Evolutionary conservation across 37 sponge, comb jelly and placozoan species (phyloP).

Genomic region (Geodia barretti): DNA sequence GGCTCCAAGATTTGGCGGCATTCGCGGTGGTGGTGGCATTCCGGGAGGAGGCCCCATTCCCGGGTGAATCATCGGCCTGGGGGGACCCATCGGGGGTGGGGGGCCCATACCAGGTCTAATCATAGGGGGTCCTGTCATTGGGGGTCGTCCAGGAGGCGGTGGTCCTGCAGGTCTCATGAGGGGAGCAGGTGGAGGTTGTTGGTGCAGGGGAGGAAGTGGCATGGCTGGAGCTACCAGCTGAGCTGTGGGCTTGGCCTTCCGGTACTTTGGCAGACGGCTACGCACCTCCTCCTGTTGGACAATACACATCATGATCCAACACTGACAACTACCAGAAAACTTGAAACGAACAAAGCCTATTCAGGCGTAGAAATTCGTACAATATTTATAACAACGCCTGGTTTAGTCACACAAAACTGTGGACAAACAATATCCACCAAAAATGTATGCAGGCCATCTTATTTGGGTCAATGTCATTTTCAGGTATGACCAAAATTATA

Average conservation of each 20-base stretch:
- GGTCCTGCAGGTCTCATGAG: background rate
- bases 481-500: too few relatives aligned
- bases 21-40: background rate
- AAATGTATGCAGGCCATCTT: too few relatives aligned
- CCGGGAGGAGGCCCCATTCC: slow-evolving; percentile 60
- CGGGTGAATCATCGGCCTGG: slow-evolving; percentile 39
- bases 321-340: background rate
- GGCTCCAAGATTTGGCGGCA: background rate
- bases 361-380: too few relatives aligned
- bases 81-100: slow-evolving; percentile 12
- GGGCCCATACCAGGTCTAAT: slow-evolving; percentile 55
- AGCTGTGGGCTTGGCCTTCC: slow-evolving; percentile 2
- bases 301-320: background rate
- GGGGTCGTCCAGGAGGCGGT: slow-evolving; percentile 3
- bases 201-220: background rate
- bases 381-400: too few relatives aligned
- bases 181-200: slow-evolving; percentile 19
- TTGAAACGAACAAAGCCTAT: too few relatives aligned
- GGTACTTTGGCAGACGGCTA: slow-evolving; percentile 44
- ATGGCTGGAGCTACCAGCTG: background rate
- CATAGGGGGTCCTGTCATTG: slow-evolving; percentile 18
- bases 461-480: too few relatives aligned
- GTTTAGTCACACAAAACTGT: background rate
- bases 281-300: slow-evolving; percentile 39
- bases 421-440: background rate